Evolutionary conservation across 2,888 invertebrate species (phyloP), one percentile per base, ranked within the genome.

Genomic region (Schizotus pectinicornis): DNA sequence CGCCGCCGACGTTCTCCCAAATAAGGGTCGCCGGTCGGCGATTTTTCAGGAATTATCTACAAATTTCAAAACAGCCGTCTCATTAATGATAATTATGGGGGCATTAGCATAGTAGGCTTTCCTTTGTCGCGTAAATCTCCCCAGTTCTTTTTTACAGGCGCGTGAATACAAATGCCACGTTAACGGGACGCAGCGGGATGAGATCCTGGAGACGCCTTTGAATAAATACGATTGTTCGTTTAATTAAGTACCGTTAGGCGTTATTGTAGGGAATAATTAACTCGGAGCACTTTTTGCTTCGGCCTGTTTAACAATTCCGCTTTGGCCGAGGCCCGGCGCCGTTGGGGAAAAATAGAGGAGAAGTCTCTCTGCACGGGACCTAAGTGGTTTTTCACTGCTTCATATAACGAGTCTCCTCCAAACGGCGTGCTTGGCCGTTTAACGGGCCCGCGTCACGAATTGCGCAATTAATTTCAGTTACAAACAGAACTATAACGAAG

Each of bases 141-240:
- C 30, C 12, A 50, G 43, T 38, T 41, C 47, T 59, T 50, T 52
- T 56, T 35, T 47, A 36, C 43, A 31, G 35, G 31, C 22, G 52
- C 52, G 14, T 51, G 56, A 51, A 59, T 56, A 52, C 59, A 47
- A 56, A 56, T 56, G 42, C 46, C 46, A 49, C 45, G 37, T 48
- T 51, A 52, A 30, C 45, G 33, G 50, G 31, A 35, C 36, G 11
- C 9, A n/a, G 12, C 31, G 42, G 37, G 51, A 56, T 31, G 59
- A 52, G 52, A 39, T 50, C 47, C 43, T 33, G 35, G 39, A 62
- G 60, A 67, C 55, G 61, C 60, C 65, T 67, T 62, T 60, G 66
- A 67, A 66, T 68, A 69, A 72, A 70, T 69, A 66, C 70, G 64
- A 69, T 67, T 71, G 68, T 69, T 71, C 69, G 59, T 71, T 71